A percentile compares a stretch with the other conserved stretches of the same genome.
These are phyloP conservation scores for Epizoanthus scotinus DNA, from an alignment of 92 coral and sea anemone species.

Conservation along the genomic window DNA sequence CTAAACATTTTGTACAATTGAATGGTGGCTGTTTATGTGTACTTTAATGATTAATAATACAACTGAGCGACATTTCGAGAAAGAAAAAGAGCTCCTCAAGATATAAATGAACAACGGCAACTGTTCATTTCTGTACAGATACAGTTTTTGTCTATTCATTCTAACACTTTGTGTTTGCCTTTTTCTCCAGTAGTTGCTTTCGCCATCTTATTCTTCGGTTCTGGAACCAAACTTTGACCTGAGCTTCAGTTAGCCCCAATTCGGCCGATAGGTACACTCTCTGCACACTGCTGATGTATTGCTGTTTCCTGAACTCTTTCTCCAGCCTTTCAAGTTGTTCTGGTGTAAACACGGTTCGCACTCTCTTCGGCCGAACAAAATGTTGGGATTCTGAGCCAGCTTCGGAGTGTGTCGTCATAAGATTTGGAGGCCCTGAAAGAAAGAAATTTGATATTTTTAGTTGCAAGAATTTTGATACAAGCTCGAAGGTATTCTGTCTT, in stretches of 20 bases:
- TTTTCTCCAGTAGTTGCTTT: conserved; percentile 55
- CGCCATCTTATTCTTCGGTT: conserved; percentile 84
- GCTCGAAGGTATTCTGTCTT: too few relatives aligned
- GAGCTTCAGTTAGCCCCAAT: conserved; percentile 75
- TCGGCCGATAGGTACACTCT: conserved; percentile 72
- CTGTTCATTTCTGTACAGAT: too few relatives aligned
- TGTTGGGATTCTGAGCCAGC: conserved; percentile 1
- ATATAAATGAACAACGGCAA: too few relatives aligned
- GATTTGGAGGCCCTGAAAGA: conserved; percentile 14
- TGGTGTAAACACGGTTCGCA: conserved; percentile 83
- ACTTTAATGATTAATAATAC: too few relatives aligned
- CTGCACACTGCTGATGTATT: conserved; percentile 75
- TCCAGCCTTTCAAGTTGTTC: conserved; percentile 75
- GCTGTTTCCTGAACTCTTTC: conserved; percentile 69
- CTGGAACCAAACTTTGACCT: conserved; percentile 87
- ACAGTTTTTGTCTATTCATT: too few relatives aligned
- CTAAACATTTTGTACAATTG: too few relatives aligned
- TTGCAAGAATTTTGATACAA: too few relatives aligned
- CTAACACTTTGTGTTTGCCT: conserved; percentile 2
- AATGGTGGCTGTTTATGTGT: too few relatives aligned
- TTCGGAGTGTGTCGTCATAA: neutral
- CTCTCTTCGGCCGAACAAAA: conserved; percentile 62
- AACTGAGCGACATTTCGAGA: too few relatives aligned
- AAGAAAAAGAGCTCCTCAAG: too few relatives aligned
- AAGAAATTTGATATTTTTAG: neutral